These are phyloP conservation scores for Porphyrio hochstetteri DNA, from an alignment of 2,113 vertebrate genomes.

Conservation along the genomic window DNA sequence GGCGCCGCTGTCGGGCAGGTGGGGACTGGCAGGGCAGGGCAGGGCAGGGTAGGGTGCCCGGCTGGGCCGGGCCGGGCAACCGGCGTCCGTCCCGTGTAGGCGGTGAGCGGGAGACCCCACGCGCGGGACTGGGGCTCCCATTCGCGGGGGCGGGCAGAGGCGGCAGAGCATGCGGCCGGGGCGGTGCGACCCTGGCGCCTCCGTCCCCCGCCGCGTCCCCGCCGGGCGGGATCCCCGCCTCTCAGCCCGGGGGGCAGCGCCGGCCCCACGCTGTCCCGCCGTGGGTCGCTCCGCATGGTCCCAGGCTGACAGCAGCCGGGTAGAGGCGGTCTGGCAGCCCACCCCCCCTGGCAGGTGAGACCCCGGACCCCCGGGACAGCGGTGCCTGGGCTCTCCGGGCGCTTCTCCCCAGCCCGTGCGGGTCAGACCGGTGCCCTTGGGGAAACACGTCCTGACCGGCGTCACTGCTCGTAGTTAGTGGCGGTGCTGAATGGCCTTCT, in stretches of 20 bases:
- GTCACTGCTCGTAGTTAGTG: rapidly evolving
- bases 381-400: no score
- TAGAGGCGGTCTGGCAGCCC: no score
- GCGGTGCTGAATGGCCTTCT: rapidly evolving
- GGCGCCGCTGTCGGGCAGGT: no score
- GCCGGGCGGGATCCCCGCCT: not conserved
- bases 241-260: no score
- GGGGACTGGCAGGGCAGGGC: not conserved
- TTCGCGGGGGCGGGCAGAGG: not conserved
- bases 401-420: no score
- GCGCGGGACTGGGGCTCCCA: no score
- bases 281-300: not conserved
- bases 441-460: rapidly evolving
- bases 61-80: rapidly evolving
- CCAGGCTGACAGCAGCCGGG: not conserved
- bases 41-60: no score
- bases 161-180: not conserved
- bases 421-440: rapidly evolving
- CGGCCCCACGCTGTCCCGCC: not conserved
- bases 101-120: not conserved
- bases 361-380: not conserved
- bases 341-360: no score
- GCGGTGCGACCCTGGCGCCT: not conserved
- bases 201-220: not conserved
- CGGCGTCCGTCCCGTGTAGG: no score